Percentiles rank a stretch among this genome's conserved stretches.
Evolutionary conservation across 2,113 vertebrate species (phyloP).

Genomic region (Atherinomorus stipes): DNA sequence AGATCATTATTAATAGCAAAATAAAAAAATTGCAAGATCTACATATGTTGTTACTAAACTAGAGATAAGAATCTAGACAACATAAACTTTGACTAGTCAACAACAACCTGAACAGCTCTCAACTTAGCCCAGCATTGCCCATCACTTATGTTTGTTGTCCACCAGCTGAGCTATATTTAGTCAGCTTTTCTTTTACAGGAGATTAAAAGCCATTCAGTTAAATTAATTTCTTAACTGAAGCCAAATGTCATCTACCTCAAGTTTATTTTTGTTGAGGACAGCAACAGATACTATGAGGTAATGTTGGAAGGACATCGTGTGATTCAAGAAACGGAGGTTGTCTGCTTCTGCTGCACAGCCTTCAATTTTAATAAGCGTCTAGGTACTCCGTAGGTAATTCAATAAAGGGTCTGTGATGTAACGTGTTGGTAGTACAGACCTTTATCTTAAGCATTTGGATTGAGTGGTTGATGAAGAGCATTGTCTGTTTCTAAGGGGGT

Average conservation of each 20-base stretch:
- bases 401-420: constrained; percentile 47
- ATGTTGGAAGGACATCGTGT: neutral
- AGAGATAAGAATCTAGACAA: neutral
- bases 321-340: constrained; percentile 12
- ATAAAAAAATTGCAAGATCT: neutral
- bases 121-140: too few relatives aligned
- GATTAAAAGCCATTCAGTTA: constrained; percentile 9
- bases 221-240: constrained; percentile 22
- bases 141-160: neutral
- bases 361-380: constrained; percentile 60
- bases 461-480: constrained; percentile 48
- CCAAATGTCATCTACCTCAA: constrained; percentile 19
- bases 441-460: constrained; percentile 35
- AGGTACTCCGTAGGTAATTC: constrained; percentile 40
- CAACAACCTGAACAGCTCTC: too few relatives aligned
- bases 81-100: too few relatives aligned
- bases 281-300: neutral
- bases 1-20: neutral
- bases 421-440: neutral
- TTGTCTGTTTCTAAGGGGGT: constrained; percentile 10
- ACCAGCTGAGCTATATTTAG: neutral
- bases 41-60: neutral
- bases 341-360: neutral
- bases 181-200: constrained; percentile 12
- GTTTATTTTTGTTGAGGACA: constrained; percentile 16